A percentile compares a stretch with the other conserved stretches of the same genome.
phyloP scores from a whole-genome alignment of 2,113 vertebrate genomes.

The Chunga burmeisteri region DNA sequence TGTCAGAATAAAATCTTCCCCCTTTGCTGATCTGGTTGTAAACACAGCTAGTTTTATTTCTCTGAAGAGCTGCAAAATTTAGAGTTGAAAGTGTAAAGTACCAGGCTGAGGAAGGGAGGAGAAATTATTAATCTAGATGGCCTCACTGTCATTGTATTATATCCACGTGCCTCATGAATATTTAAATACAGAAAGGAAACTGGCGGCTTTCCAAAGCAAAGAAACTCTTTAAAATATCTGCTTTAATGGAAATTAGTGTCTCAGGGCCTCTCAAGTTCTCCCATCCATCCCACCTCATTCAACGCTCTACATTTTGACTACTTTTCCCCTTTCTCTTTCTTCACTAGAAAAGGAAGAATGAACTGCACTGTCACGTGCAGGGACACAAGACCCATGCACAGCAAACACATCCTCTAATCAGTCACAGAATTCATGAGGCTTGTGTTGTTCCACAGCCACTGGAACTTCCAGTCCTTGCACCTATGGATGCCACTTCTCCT shows the following conservation, averaged over 20 bases:
- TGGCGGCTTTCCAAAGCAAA: conserved; percentile 35
- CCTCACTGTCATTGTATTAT: background rate
- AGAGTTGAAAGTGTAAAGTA: background rate
- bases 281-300: background rate
- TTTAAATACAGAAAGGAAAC: conserved; percentile 25
- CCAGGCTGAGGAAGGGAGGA: background rate
- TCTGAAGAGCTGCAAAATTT: background rate
- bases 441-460: background rate
- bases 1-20: background rate
- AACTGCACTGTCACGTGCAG: background rate
- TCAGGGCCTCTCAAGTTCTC: background rate
- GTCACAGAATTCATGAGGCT: conserved; percentile 26
- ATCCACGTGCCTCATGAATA: conserved; percentile 8
- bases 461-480: conserved; percentile 23
- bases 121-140: conserved; percentile 14
- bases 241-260: conserved; percentile 15
- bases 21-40: background rate
- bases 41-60: background rate
- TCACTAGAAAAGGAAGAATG: background rate
- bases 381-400: background rate
- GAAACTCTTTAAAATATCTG: background rate
- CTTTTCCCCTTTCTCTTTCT: background rate
- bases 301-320: background rate
- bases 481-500: background rate
- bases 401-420: background rate